phyloP scores from a whole-genome alignment of 2,888 invertebrate species.

The Drosophila yooni region DNA sequence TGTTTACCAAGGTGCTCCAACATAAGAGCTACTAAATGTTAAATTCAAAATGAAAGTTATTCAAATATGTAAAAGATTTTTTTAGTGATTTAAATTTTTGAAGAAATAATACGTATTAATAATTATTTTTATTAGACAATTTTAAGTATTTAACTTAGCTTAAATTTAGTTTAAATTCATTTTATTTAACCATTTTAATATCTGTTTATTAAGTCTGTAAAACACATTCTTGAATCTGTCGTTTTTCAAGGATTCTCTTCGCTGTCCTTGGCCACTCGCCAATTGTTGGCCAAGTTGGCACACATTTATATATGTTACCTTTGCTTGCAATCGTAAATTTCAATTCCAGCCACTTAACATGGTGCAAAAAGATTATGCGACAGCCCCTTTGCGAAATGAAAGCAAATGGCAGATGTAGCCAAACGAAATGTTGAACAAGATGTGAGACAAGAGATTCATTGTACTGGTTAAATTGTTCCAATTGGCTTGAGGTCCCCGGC shows the following conservation, averaged over 20 bases:
- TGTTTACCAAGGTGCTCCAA: neutral
- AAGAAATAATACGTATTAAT: neutral
- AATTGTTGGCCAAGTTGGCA: conserved; percentile 53
- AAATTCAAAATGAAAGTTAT: too few species aligned
- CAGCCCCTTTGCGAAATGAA: conserved; percentile 68
- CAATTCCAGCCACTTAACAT: conserved; percentile 76
- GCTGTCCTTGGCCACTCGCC: conserved; percentile 18
- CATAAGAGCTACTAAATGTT: neutral
- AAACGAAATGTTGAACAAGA: conserved; percentile 29
- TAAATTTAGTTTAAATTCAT: neutral
- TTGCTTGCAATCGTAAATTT: conserved; percentile 74
- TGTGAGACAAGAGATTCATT: conserved; percentile 19
- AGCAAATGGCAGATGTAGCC: conserved; percentile 64
- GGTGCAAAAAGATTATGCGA: conserved; percentile 74
- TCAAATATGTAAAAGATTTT: neutral
- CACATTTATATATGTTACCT: conserved; percentile 74
- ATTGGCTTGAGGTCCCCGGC: conserved; percentile 40
- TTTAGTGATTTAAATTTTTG: neutral
- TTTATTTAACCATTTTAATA: neutral
- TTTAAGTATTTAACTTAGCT: neutral
- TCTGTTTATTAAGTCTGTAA: neutral
- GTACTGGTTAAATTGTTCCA: conserved; percentile 24
- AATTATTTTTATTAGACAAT: neutral
- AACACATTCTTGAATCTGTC: conserved; percentile 8
- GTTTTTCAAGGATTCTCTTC: conserved; percentile 1